A percentile compares a stretch with the other conserved stretches of the same genome.
Conservation (phyloP, 2,113 vertebrate species). For the Coracopsis vasa region DNA sequence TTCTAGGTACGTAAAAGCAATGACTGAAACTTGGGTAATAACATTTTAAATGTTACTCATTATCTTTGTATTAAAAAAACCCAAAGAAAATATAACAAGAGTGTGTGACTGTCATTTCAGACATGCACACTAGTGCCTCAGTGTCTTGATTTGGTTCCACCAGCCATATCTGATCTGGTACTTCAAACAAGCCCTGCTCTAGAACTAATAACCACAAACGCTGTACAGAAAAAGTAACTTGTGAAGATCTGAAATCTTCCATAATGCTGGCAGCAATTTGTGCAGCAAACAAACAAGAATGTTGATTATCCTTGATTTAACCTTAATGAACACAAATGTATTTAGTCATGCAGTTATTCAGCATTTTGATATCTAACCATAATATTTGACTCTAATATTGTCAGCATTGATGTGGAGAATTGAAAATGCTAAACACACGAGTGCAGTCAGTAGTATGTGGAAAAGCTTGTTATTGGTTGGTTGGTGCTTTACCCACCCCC, state of each 20-base stretch:
- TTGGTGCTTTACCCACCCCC: rapidly evolving
- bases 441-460: not conserved
- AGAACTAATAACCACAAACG: not conserved
- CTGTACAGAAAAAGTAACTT: not conserved
- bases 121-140: not conserved
- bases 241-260: not conserved
- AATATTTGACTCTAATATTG: not conserved
- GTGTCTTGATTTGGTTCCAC: not conserved
- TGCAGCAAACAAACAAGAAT: not conserved
- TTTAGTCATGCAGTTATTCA: constrained; percentile 23
- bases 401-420: not conserved
- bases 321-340: constrained; percentile 7
- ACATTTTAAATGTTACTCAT: not conserved
- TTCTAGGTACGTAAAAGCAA: not conserved
- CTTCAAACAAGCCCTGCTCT: not conserved
- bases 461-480: not conserved
- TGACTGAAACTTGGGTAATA: not conserved
- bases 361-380: not conserved
- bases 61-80: not conserved
- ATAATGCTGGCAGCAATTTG: not conserved
- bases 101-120: not conserved
- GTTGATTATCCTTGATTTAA: constrained; percentile 10
- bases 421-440: not conserved
- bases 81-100: not conserved
- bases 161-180: not conserved